These are phyloP conservation scores for Nesospiza acunhae DNA, from an alignment of 2,113 vertebrate genomes.

Conservation along the genomic window DNA sequence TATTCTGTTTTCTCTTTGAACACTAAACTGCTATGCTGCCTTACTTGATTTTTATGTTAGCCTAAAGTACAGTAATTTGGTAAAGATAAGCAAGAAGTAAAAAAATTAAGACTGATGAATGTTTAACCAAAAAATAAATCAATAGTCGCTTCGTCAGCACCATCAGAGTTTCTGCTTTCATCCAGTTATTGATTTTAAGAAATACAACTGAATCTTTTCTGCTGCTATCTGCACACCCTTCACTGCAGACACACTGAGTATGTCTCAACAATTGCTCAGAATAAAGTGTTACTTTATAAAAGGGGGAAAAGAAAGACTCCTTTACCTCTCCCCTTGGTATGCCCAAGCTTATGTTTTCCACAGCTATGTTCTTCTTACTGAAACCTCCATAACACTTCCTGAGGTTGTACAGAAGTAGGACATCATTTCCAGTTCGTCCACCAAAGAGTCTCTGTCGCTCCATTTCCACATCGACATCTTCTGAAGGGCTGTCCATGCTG, in stretches of 20 bases:
- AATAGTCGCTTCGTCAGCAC: not conserved
- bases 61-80: not conserved
- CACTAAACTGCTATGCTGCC: not conserved
- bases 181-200: no score
- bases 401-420: conserved; percentile 70
- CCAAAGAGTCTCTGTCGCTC: conserved; percentile 64
- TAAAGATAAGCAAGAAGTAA: not conserved
- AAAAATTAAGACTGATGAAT: not conserved
- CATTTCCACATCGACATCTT: conserved; percentile 70
- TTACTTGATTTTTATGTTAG: not conserved
- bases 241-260: not conserved
- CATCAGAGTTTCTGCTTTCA: not conserved
- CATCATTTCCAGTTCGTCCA: conserved; percentile 61
- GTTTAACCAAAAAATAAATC: not conserved
- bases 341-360: conserved; percentile 72
- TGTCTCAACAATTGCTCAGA: not conserved
- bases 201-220: not conserved
- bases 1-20: not conserved
- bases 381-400: conserved; percentile 61
- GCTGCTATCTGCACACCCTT: not conserved
- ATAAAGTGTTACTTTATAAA: not conserved
- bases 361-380: conserved; percentile 53
- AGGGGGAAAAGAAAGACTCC: not conserved
- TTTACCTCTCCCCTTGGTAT: conserved; percentile 75
- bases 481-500: not conserved